Evolutionary conservation across 1,140 invertebrate species (phyloP).

Genomic region (Pantala flavescens): DNA sequence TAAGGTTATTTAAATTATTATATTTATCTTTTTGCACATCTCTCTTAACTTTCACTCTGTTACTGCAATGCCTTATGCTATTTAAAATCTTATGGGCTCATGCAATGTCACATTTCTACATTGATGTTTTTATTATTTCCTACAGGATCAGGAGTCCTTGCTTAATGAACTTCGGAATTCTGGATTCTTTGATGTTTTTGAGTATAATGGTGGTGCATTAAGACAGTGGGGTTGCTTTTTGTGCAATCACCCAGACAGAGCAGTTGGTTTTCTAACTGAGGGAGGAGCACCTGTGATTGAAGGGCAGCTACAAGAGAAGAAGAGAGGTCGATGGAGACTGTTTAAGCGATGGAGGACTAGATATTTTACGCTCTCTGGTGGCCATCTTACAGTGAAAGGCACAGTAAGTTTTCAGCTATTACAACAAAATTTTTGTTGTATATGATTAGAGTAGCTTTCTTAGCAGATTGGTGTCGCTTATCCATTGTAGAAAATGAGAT

Average conservation of each 20-base stretch:
- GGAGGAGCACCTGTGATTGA: slow-evolving; percentile 68
- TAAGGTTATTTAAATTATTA: neutral
- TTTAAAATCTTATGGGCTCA: too few species aligned
- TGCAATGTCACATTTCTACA: too few species aligned
- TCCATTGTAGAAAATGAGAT: too few species aligned
- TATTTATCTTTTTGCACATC: neutral
- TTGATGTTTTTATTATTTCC: neutral
- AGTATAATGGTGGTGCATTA: slow-evolving; percentile 49
- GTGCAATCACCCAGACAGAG: slow-evolving; percentile 83
- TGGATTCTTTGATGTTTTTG: slow-evolving; percentile 87
- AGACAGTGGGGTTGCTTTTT: slow-evolving; percentile 76
- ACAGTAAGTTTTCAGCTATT: slow-evolving; percentile 46
- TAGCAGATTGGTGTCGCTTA: too few species aligned
- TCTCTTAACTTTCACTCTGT: neutral
- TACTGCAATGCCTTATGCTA: too few species aligned
- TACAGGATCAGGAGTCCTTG: slow-evolving; percentile 70
- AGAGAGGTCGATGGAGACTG: slow-evolving; percentile 73
- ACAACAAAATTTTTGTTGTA: too few species aligned
- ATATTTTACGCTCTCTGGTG: slow-evolving; percentile 86
- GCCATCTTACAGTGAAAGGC: slow-evolving; percentile 78
- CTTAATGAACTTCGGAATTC: slow-evolving; percentile 75
- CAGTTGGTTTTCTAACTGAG: slow-evolving; percentile 60
- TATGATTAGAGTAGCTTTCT: too few species aligned
- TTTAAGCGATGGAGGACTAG: slow-evolving; percentile 83
- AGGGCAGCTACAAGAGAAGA: slow-evolving; percentile 91